Conservation (phyloP, 1,140 invertebrate genomes). For the Drosophila carrolli region DNA sequence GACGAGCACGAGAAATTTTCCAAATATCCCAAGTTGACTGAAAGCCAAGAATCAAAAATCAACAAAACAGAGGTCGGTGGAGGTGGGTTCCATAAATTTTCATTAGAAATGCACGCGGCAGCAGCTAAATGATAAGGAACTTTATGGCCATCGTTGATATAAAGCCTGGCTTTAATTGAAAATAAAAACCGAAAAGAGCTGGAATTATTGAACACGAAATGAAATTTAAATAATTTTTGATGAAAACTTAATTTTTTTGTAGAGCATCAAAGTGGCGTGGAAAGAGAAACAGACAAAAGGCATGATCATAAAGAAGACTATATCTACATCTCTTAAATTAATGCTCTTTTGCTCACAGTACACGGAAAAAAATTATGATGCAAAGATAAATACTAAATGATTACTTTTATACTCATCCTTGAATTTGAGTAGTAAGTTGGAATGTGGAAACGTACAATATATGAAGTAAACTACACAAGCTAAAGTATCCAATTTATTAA, state of each 20-base stretch:
- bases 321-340: slow-evolving; percentile 22
- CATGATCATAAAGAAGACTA: slow-evolving; percentile 23
- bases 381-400: not conserved
- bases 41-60: slow-evolving; percentile 18
- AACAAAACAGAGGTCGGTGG: not conserved
- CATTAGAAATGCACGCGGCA: slow-evolving; percentile 37
- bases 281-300: not conserved
- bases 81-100: slow-evolving; percentile 46
- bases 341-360: not conserved
- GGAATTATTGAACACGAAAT: slow-evolving; percentile 56
- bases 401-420: no score
- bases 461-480: no score
- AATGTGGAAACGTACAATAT: no score
- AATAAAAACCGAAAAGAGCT: slow-evolving; percentile 49
- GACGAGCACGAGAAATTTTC: not conserved
- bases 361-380: not conserved
- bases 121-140: slow-evolving; percentile 35
- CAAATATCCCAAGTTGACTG: slow-evolving; percentile 16
- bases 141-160: slow-evolving; percentile 42
- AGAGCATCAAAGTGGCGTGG: not conserved
- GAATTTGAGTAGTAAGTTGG: no score
- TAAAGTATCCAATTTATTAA: no score
- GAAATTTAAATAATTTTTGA: slow-evolving; percentile 63
- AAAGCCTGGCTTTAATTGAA: slow-evolving; percentile 44
- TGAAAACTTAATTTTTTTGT: slow-evolving; percentile 31